These are phyloP conservation scores for Coreoperca whiteheadi DNA, from an alignment of 2,113 vertebrate species.

Conservation along the genomic window DNA sequence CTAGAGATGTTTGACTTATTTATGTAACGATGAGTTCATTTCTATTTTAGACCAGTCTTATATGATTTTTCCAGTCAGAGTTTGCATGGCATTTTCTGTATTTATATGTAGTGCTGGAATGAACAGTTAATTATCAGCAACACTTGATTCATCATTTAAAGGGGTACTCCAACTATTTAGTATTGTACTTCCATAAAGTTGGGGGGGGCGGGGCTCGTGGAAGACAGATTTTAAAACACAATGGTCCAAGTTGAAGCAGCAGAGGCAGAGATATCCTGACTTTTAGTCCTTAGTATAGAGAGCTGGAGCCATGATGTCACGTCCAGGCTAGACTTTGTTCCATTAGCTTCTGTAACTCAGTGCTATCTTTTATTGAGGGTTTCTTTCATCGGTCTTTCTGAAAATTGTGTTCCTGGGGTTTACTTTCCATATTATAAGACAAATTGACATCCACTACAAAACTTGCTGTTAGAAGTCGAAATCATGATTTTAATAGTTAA, in stretches of 20 bases:
- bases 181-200: neutral
- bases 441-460: no score
- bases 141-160: neutral
- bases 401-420: no score
- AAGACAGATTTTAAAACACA: neutral
- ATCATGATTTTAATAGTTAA: no score
- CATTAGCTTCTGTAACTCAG: no score
- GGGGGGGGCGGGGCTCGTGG: neutral
- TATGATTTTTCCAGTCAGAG: neutral
- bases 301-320: neutral
- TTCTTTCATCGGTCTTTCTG: no score
- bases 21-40: conserved; percentile 17
- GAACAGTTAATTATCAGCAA: neutral
- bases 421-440: no score
- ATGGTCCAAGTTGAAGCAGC: neutral
- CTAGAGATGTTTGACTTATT: conserved; percentile 5
- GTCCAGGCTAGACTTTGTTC: no score
- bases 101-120: neutral
- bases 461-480: no score
- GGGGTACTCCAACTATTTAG: neutral
- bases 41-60: conserved; percentile 1
- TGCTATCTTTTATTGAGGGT: no score
- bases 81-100: neutral
- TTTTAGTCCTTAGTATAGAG: neutral
- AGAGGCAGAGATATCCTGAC: neutral